Percentiles rank a stretch among this genome's conserved stretches.
phyloP scores from a whole-genome alignment of 2,113 vertebrate species.

The Scortum barcoo region DNA sequence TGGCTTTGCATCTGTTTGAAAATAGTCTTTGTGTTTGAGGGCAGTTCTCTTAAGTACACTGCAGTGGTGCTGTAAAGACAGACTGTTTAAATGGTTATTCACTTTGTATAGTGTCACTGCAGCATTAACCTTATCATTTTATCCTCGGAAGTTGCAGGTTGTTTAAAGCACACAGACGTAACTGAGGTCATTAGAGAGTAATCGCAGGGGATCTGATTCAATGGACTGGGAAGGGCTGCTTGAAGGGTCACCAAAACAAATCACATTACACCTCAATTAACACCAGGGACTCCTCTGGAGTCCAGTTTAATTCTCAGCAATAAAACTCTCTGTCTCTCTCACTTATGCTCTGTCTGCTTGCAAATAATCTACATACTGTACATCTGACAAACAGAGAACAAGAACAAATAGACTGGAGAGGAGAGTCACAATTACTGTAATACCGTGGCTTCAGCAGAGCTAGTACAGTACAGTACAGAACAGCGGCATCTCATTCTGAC shows the following conservation, averaged over 20 bases:
- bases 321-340: constrained; percentile 51
- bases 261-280: constrained; percentile 80
- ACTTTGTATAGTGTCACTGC: constrained; percentile 51
- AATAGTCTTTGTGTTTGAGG: constrained; percentile 8
- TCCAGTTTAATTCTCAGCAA: constrained; percentile 62
- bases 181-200: constrained; percentile 67
- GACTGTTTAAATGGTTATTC: constrained; percentile 49
- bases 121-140: constrained; percentile 70
- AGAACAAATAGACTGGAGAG: constrained; percentile 22
- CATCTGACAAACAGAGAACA: constrained; percentile 16
- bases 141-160: constrained; percentile 45
- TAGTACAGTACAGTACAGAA: constrained; percentile 37
- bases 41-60: constrained; percentile 39
- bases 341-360: constrained; percentile 36
- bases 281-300: constrained; percentile 65
- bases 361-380: constrained; percentile 32
- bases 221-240: constrained; percentile 67
- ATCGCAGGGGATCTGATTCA: constrained; percentile 70
- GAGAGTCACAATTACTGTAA: constrained; percentile 1
- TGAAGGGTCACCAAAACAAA: constrained; percentile 76
- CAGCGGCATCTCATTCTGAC: constrained; percentile 36
- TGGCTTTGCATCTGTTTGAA: constrained; percentile 13
- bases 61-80: constrained; percentile 33
- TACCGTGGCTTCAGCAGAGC: constrained; percentile 19
- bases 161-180: constrained; percentile 71